Conservation (phyloP, 2,888 invertebrate genomes). For the Diploptera punctata region DNA sequence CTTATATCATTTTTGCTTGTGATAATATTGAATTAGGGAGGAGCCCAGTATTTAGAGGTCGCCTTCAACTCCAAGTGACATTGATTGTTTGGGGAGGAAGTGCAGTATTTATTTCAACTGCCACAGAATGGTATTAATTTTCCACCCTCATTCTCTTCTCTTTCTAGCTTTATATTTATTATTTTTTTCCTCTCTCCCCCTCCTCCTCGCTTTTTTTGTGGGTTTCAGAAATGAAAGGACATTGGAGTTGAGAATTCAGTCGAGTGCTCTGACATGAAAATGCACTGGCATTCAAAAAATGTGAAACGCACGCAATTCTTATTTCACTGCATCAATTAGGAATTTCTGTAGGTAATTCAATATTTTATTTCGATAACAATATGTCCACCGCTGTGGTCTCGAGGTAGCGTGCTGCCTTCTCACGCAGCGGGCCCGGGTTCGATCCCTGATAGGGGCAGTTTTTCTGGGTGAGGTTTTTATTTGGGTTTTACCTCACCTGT, state of each 20-base stretch:
- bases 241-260: constrained; percentile 13
- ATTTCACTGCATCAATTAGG: background rate
- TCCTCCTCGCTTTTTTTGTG: constrained; percentile 14
- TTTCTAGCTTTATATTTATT: constrained; percentile 7
- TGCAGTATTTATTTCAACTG: constrained; percentile 35
- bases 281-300: background rate
- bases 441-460: too few species aligned
- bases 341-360: background rate
- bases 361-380: too few species aligned
- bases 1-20: background rate
- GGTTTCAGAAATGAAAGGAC: constrained; percentile 13
- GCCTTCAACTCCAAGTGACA: constrained; percentile 16
- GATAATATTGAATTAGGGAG: background rate
- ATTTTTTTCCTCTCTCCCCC: constrained; percentile 17
- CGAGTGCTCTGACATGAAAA: constrained; percentile 1
- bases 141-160: constrained; percentile 13
- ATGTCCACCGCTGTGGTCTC: too few species aligned
- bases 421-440: too few species aligned
- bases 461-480: too few species aligned
- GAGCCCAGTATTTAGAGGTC: background rate
- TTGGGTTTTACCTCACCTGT: too few species aligned
- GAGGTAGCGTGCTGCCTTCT: too few species aligned
- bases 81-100: constrained; percentile 30
- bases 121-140: constrained; percentile 26
- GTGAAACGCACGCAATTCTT: background rate